Evolutionary conservation across 2,113 vertebrate genomes (phyloP).

Genomic region (Delphinus delphis): DNA sequence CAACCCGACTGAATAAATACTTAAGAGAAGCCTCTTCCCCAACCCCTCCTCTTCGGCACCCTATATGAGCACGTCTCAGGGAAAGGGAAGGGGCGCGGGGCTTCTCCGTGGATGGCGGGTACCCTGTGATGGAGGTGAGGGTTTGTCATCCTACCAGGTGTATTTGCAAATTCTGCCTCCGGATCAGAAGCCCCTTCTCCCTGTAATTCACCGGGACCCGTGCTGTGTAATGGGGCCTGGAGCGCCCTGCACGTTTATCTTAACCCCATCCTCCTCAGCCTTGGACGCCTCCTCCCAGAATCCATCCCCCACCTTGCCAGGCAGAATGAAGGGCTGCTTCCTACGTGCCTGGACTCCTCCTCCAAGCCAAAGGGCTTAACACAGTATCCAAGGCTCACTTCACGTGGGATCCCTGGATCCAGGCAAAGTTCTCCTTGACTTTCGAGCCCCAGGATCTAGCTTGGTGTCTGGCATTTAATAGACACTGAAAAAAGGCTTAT

Average conservation of each 20-base stretch:
- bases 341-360: neutral
- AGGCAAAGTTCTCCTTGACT: neutral
- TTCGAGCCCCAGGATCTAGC: neutral
- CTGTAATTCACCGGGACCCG: neutral
- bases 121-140: neutral
- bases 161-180: neutral
- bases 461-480: neutral
- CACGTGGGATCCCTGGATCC: neutral
- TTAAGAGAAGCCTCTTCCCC: neutral
- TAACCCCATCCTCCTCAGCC: neutral
- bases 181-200: neutral
- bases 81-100: neutral
- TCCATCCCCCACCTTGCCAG: neutral
- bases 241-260: neutral
- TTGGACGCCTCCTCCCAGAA: neutral
- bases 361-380: neutral
- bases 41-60: neutral
- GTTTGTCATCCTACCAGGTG: neutral
- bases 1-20: too few relatives aligned
- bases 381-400: neutral
- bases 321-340: neutral
- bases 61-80: accelerated
- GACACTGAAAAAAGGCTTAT: neutral
- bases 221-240: neutral
- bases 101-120: accelerated